These are phyloP conservation scores for Anthrax anthrax DNA, from an alignment of 2,888 invertebrate genomes.

Conservation along the genomic window DNA sequence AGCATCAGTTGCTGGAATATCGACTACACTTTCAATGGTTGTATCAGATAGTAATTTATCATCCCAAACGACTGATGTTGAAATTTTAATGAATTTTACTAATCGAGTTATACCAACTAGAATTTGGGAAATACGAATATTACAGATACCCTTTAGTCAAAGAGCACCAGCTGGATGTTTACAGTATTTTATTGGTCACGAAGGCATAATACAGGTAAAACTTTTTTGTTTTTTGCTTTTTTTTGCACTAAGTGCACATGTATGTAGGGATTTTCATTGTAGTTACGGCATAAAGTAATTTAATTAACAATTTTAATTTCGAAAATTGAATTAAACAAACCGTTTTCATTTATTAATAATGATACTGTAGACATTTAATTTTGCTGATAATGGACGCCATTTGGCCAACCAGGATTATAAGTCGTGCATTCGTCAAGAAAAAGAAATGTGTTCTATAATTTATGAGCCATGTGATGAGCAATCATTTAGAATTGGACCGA, in stretches of 20 bases:
- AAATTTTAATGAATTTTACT: slow-evolving; percentile 40
- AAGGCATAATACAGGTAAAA: slow-evolving; percentile 38
- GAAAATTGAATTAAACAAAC: too few species aligned
- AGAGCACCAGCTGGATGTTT: slow-evolving; percentile 64
- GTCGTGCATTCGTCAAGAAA: slow-evolving; percentile 56
- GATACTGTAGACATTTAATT: slow-evolving; percentile 56
- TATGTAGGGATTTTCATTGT: too few species aligned
- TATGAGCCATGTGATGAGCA: slow-evolving; percentile 63
- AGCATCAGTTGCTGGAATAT: neutral
- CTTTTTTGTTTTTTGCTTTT: too few species aligned
- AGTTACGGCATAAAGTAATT: too few species aligned
- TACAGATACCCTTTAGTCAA: slow-evolving; percentile 62
- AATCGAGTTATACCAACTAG: slow-evolving; percentile 49
- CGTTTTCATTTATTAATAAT: too few species aligned
- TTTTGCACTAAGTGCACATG: too few species aligned
- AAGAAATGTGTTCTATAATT: slow-evolving; percentile 56
- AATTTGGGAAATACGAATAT: slow-evolving; percentile 63
- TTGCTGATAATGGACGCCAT: slow-evolving; percentile 67
- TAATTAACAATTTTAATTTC: too few species aligned
- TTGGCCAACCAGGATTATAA: slow-evolving; percentile 64
- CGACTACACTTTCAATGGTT: neutral
- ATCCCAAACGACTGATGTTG: slow-evolving; percentile 18
- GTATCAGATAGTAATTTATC: slow-evolving; percentile 7
- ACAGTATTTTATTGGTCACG: slow-evolving; percentile 51
- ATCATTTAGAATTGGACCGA: slow-evolving; percentile 57